A percentile compares a stretch with the other conserved stretches of the same genome.
Evolutionary conservation across 2,888 invertebrate genomes (phyloP).

Genomic region (Dendrolimus pini): DNA sequence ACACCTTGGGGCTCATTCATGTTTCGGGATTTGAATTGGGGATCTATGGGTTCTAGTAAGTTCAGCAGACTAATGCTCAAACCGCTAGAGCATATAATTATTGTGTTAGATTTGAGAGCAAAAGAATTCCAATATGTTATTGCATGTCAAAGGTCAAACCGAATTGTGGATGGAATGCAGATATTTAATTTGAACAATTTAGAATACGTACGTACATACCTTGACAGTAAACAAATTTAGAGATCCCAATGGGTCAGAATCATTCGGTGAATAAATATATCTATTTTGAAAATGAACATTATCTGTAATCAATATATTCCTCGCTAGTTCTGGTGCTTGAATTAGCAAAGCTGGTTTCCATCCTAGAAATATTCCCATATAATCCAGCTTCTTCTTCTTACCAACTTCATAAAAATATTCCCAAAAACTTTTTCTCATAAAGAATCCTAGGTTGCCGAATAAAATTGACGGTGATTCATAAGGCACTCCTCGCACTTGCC

Average conservation of each 20-base stretch:
- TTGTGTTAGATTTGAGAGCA: no score
- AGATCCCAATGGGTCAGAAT: constrained; percentile 44
- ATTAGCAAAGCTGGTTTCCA: constrained; percentile 43
- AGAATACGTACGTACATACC: constrained; percentile 22
- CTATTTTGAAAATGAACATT: constrained; percentile 45
- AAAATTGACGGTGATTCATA: constrained; percentile 38
- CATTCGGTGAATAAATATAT: constrained; percentile 28
- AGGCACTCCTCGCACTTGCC: constrained; percentile 44
- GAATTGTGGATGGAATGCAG: no score
- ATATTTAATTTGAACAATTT: no score
- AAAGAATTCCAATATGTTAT: no score
- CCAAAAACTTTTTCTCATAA: constrained; percentile 44
- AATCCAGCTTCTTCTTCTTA: constrained; percentile 32
- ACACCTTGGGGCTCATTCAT: no score
- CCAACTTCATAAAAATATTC: constrained; percentile 36
- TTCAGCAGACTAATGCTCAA: no score
- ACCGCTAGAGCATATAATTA: no score
- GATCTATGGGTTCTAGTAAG: no score
- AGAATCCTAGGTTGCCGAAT: constrained; percentile 41
- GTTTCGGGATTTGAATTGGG: no score
- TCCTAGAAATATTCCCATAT: constrained; percentile 45
- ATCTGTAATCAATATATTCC: constrained; percentile 40
- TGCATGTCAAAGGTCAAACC: no score
- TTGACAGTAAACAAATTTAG: constrained; percentile 51
- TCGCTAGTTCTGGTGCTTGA: constrained; percentile 47